Conservation (phyloP, 2,113 vertebrate genomes). For the Arenaria interpres region DNA sequence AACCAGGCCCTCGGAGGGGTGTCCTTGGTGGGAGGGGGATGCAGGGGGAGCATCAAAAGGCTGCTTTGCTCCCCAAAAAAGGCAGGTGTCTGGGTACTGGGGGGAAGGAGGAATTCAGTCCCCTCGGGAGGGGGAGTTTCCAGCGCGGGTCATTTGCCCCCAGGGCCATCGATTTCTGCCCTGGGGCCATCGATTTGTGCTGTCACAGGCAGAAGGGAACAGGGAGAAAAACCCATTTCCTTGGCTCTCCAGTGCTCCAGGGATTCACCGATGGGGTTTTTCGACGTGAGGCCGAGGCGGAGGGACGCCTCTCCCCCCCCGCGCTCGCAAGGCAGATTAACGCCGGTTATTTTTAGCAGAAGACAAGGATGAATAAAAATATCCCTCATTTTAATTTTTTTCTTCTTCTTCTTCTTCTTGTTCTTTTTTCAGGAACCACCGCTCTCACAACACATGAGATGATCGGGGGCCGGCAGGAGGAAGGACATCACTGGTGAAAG, state of each 20-base stretch:
- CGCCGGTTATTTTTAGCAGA: slow-evolving; percentile 30
- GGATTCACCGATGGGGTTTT: background rate
- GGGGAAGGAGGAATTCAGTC: background rate
- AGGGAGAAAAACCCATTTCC: background rate
- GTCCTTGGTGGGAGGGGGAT: accelerated
- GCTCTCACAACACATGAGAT: background rate
- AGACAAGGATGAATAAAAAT: slow-evolving; percentile 53
- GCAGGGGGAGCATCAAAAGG: background rate
- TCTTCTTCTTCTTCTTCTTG: background rate
- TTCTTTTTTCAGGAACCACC: background rate
- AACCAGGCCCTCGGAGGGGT: background rate
- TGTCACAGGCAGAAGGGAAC: background rate
- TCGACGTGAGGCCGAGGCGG: background rate
- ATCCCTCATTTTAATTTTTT: background rate
- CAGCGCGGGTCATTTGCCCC: background rate
- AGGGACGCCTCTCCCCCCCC: background rate
- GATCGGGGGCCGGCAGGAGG: background rate
- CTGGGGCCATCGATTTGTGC: background rate
- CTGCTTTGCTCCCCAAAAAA: background rate
- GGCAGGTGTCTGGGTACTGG: accelerated
- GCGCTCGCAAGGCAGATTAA: background rate
- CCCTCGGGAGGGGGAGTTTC: accelerated
- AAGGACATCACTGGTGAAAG: background rate
- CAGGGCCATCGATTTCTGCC: background rate
- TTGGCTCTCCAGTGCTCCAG: background rate